Percentiles rank a stretch among this genome's conserved stretches.
These are phyloP conservation scores for Tetrax tetrax DNA, from an alignment of 2,113 vertebrate species.

Conservation along the genomic window DNA sequence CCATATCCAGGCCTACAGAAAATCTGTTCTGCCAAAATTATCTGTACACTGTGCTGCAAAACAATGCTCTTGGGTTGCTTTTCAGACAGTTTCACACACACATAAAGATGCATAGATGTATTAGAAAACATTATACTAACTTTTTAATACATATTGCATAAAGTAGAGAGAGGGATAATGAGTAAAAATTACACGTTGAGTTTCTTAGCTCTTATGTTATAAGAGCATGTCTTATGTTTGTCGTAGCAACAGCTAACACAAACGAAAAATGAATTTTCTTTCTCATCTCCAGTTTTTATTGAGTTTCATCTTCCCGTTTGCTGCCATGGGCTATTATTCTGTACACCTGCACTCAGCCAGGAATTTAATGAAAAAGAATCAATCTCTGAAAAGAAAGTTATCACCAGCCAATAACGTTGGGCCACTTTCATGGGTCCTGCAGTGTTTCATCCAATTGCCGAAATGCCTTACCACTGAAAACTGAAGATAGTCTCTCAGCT, in stretches of 20 bases:
- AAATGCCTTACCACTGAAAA: background rate
- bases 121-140: background rate
- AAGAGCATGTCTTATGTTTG: constrained; percentile 3
- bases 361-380: constrained; percentile 66
- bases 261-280: constrained; percentile 63
- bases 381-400: constrained; percentile 58
- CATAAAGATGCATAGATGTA: background rate
- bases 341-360: constrained; percentile 62
- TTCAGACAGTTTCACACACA: background rate
- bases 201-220: background rate
- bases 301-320: constrained; percentile 64
- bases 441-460: constrained; percentile 25
- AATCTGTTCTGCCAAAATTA: background rate
- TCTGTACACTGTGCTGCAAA: background rate
- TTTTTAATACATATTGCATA: background rate
- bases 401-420: constrained; percentile 25
- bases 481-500: background rate
- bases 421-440: background rate
- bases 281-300: constrained; percentile 62
- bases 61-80: background rate
- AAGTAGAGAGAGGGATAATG: background rate
- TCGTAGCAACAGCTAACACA: background rate
- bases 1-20: background rate
- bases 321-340: constrained; percentile 61
- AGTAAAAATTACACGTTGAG: background rate